Base-by-base conservation (phyloP, 1,140 invertebrate genomes). In the Diorhabda elongata region DNA sequence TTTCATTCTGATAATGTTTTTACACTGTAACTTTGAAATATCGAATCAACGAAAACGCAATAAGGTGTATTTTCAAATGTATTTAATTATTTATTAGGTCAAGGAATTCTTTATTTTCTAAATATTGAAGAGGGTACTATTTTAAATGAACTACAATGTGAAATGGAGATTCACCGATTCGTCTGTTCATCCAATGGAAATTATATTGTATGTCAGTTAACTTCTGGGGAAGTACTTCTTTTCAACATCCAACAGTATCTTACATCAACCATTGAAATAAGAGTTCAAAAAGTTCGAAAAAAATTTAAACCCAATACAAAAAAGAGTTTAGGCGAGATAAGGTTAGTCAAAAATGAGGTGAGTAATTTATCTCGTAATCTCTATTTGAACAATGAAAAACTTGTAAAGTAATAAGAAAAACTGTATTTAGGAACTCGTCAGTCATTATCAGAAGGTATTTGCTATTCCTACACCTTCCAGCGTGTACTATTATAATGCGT, bases 181-280 rank as follows among this genome's bases (percentile, higher is more conserved):
- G 75, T 78, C 43, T 76, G 86, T 45, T 87, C 85, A 44, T 69
- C 78, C 1, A 82, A 81, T 72, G 86, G 86, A n/a, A 84, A 83
- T 78, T 88, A 86, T 72, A 78, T 90, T 61, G 81, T 85, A 2
- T 84, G 83, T 68, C 81, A 90, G 67, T 81, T 85, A 66, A 83
- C 84, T 72, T 77, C 85, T 66, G 88, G 88, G 45, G 83, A 86
- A 80, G 81, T 87, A 3, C 83, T 86, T 74, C 81, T 84, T 73
- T 89, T 83, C 74, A 85, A 79, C 71, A 45, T 76, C 7, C 57
- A 43, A 6, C 64, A 70, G 44, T 77, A 70, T 69, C 64, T 72
- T 7, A 52, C 65, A 2, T 68, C 70, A 64, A 67, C 71, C n/a
- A 56, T 70, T 61, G 65, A 69, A 60, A 52, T 64, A 52, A 65